Base-by-base conservation (phyloP, 2,113 vertebrate genomes). In the Corydoras maculifer region DNA sequence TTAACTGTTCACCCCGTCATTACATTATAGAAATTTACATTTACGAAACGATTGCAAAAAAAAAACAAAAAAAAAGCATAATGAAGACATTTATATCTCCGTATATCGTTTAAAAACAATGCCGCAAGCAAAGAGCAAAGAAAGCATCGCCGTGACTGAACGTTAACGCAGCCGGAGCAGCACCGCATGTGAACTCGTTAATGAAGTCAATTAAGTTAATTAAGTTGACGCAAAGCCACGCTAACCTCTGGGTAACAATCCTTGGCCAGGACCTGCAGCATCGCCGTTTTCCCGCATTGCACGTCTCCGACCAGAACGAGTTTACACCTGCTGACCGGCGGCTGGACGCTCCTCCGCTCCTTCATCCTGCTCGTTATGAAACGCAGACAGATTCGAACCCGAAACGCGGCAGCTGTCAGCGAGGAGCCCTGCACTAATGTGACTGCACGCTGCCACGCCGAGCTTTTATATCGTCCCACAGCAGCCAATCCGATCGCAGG, bases 211-310 rank as follows among this genome's bases (percentile, higher is more conserved):
- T 51, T 51, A 51, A 9, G 11, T 7, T 51, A n/a, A 57, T n/a
- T 14, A 57, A 57, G 12, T 7, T n/a, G 6, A 7, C 7, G 18
- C 13, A 57, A 57, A n/a, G 14, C 14, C 53, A 5, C 58, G 76
- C 88, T 86, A 88, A 97, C 95, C 95, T 98, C 95, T 1, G 95
- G 95, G 68, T 97, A 98, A 82, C 95, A 97, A 79, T 98, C 95
- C 82, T 97, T 98, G 0, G 94, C 94, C 83, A 98, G 81, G 80
- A 98, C 95, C 85, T 97, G 95, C 85, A 98, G 88, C 94, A 97
- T 98, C 57, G 95, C 95, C 18, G 95, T 98, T 89, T 98, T 98
- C 82, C 95, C 95, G 80, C 94, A 96, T 86, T 98, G 95, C 79
- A 98, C 95, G 55, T 96, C 94, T 59, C 95, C 95, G 53, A 98